Base-by-base conservation (phyloP, 2,888 invertebrate genomes). In the Pandemis corylana region DNA sequence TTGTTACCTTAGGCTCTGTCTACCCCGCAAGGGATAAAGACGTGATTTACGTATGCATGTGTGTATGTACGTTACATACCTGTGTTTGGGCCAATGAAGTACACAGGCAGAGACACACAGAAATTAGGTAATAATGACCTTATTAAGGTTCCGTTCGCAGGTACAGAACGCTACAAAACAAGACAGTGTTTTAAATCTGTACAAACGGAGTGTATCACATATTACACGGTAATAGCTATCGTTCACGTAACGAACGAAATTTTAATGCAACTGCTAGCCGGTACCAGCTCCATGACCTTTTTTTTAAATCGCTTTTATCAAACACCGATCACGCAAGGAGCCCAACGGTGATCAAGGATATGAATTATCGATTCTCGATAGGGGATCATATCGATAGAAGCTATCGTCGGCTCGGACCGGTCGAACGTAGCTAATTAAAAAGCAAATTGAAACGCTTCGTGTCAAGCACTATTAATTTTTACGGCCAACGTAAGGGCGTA, bases 401-500 rank as follows among this genome's bases (percentile, higher is more conserved):
- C 76, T 81, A 80, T 84, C 80, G 78, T 53, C 77, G 72, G 77
- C 78, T 78, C 82, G 79, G 80, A 76, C 83, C 75, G 59, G 80
- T 82, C 79, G 79, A 53, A 77, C 71, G 77, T 76, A 76, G 79
- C 87, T 88, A 89, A 90, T 90, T 91, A 90, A 90, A 89, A 91
- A 87, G 85, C 86, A 88, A 90, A 91, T 90, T 89, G 89, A 91
- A 89, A 86, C 84, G 83, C 84, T 81, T 81, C 84, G 84, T 88
- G 89, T 89, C 86, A 88, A 86, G 84, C 84, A 88, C 87, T 90
- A 89, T 91, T 89, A 90, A 88, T 89, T 91, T 92, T 92, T 90
- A 92, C 85, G 91, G 90, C 86, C 85, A 75, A 84, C 87, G 88
- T 90, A 88, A 83, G 82, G 80, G 77, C 78, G 78, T 79, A 80